Evolutionary conservation across 2,113 vertebrate species (phyloP).

Genomic region (Thomomys bottae): DNA sequence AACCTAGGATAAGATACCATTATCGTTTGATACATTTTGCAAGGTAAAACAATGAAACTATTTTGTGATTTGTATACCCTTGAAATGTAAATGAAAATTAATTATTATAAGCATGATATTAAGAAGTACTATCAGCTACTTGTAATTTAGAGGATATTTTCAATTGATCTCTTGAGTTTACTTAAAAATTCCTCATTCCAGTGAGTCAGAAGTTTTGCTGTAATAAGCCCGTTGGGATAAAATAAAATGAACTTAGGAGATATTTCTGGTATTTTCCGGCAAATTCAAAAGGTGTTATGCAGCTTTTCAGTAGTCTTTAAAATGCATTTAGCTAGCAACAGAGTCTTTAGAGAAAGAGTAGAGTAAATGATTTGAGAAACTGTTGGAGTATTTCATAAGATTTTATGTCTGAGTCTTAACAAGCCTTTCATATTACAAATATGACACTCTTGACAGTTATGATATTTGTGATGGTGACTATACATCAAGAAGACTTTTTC

Average conservation of each 20-base stretch:
- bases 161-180: conserved; percentile 61
- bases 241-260: not conserved
- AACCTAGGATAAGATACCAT: conserved; percentile 64
- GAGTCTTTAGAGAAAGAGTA: not conserved
- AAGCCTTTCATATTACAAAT: not conserved
- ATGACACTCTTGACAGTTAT: not conserved
- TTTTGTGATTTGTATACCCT: conserved; percentile 48
- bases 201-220: conserved; percentile 29
- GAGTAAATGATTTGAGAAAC: not conserved
- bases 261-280: conserved; percentile 43
- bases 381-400: not conserved
- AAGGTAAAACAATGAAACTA: conserved; percentile 71
- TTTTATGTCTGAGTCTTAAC: not conserved
- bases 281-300: conserved; percentile 27
- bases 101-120: conserved; percentile 55
- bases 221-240: conserved; percentile 15
- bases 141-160: conserved; percentile 77
- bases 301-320: conserved; percentile 43
- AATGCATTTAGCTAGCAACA: not conserved
- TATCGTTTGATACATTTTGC: conserved; percentile 54
- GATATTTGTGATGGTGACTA: not conserved
- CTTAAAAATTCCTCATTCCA: conserved; percentile 63
- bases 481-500: not conserved
- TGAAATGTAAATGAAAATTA: conserved; percentile 73
- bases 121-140: conserved; percentile 63